Base-by-base conservation (phyloP, 2,888 invertebrate species). In the Mythimna vitellina region DNA sequence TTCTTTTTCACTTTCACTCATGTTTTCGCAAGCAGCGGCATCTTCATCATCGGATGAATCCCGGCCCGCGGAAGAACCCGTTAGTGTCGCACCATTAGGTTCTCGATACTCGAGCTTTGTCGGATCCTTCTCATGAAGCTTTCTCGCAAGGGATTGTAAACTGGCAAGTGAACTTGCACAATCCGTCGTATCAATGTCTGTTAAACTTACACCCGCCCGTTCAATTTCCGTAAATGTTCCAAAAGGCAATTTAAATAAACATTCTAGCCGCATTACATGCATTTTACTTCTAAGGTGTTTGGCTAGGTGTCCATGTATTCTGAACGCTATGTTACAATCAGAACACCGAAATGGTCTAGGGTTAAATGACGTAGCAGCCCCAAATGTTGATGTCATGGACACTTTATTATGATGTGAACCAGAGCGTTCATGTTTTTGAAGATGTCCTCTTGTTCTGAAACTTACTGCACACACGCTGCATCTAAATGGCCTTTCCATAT, bases 271-370 rank as follows among this genome's bases (percentile, higher is more conserved):
- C 97, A 98, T 98, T 57, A 99, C 99, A 91, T 99, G 99, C 97
- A 98, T 98, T 96, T 99, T 99, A 81, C 99, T 99, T 71, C 99
- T 97, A 77, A 99, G 96, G 96, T 99, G 99, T 93, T 99, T 99
- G 0, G 99, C 99, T 88, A 99, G 96, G 93, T 99, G 99, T 0
- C 99, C 99, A 89, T 99, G 99, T 89, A 99, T 99, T 86, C 99
- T 97, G 92, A 99, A 99, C 12, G 99, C 99, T 85, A 99, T 98
- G 91, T 98, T 98, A 92, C 99, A 99, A 91, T 99, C 99, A 29
- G 97, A 97, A 95, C 99, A 99, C 89, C 99, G 98, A 93, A 99
- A 99, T 25, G 99, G 99, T 65, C 99, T 97, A 4, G 99, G 99
- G 94, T 99, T 99, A 81, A 98, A 98, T 20, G 98, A 98, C 0